These are phyloP conservation scores for Aramus guarauna DNA, from an alignment of 2,113 vertebrate species.

Conservation along the genomic window DNA sequence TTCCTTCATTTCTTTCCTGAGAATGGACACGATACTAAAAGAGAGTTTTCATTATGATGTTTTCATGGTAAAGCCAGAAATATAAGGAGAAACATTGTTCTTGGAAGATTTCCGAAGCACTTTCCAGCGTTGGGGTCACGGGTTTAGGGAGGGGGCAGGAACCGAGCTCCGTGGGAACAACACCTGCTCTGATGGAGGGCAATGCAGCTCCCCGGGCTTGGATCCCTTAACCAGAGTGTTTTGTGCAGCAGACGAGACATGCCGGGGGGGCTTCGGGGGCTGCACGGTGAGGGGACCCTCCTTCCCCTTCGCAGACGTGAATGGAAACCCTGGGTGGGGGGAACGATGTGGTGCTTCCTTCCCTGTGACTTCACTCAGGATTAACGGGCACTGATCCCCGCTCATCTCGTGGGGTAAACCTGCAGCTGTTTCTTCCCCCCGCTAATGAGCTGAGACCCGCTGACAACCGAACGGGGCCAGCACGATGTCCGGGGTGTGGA, in stretches of 20 bases:
- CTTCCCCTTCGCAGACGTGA: fast-evolving
- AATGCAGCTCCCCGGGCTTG: fast-evolving
- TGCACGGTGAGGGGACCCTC: not conserved
- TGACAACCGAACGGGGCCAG: not conserved
- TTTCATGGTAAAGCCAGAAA: not conserved
- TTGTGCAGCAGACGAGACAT: not conserved
- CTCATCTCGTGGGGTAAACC: not conserved
- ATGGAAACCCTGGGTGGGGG: too few relatives aligned
- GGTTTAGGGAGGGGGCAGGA: not conserved
- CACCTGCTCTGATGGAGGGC: not conserved
- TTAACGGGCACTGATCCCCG: fast-evolving
- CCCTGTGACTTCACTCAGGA: not conserved
- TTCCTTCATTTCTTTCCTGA: not conserved
- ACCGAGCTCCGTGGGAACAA: fast-evolving
- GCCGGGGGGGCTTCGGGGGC: too few relatives aligned
- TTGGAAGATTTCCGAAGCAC: not conserved
- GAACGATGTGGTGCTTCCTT: not conserved
- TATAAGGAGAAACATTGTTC: not conserved
- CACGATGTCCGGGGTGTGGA: not conserved
- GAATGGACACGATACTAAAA: not conserved
- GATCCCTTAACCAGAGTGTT: not conserved
- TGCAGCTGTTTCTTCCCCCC: not conserved
- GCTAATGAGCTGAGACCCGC: not conserved
- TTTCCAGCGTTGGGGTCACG: fast-evolving
- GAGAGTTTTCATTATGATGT: not conserved